phyloP scores from a whole-genome alignment of 2,888 invertebrate genomes.

The Hesperia comma region DNA sequence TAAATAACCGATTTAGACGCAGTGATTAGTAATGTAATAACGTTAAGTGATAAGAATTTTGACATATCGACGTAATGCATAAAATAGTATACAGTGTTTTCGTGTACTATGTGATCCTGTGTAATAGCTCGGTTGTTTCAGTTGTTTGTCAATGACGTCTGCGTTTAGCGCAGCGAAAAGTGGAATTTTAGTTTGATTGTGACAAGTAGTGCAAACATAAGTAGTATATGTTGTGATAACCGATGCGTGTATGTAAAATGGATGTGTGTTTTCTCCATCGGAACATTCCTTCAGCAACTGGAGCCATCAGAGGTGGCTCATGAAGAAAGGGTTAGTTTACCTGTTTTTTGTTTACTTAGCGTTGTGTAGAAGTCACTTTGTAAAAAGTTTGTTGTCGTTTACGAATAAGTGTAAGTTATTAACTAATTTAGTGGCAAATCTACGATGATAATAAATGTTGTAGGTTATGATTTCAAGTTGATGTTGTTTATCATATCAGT shows the following conservation, averaged over 20 bases:
- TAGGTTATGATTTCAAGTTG: slow-evolving; percentile 65
- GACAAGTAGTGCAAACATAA: slow-evolving; percentile 80
- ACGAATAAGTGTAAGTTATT: slow-evolving; percentile 11
- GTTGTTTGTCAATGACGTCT: slow-evolving; percentile 84
- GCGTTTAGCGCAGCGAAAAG: slow-evolving; percentile 83
- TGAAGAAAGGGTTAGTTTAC: slow-evolving; percentile 83
- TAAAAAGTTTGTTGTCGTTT: slow-evolving; percentile 37
- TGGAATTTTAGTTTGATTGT: slow-evolving; percentile 82
- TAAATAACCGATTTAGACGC: slow-evolving; percentile 73
- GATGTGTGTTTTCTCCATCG: slow-evolving; percentile 77
- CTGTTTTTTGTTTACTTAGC: slow-evolving; percentile 64
- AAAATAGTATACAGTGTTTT: slow-evolving; percentile 75
- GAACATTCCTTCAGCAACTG: slow-evolving; percentile 76
- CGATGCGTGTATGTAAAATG: slow-evolving; percentile 79
- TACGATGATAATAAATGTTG: slow-evolving; percentile 39
- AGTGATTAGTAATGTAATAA: slow-evolving; percentile 75
- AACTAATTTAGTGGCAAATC: background rate
- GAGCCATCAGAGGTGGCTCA: slow-evolving; percentile 80
- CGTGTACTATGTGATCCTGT: slow-evolving; percentile 77
- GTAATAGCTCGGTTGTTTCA: slow-evolving; percentile 82
- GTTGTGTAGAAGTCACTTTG: slow-evolving; percentile 25
- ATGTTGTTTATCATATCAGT: slow-evolving; percentile 60
- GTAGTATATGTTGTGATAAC: slow-evolving; percentile 74
- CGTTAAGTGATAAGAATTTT: slow-evolving; percentile 79
- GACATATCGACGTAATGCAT: slow-evolving; percentile 76